A percentile compares a stretch with the other conserved stretches of the same genome.
Conservation (phyloP, 2,113 vertebrate genomes). For the Chauna torquata region DNA sequence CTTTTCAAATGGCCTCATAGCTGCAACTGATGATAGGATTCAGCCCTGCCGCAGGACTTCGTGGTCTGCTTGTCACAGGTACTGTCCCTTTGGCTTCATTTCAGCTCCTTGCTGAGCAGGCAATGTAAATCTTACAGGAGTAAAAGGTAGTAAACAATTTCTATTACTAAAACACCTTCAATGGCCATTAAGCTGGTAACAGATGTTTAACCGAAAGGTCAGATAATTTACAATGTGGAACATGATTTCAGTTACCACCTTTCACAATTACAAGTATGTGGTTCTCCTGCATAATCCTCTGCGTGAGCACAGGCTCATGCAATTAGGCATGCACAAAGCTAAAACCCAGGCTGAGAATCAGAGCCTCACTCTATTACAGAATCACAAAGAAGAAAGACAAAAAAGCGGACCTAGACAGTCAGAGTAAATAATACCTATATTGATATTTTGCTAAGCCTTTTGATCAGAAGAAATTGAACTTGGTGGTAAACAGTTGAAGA, state of each 20-base stretch:
- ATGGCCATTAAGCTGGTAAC: not conserved
- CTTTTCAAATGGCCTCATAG: not conserved
- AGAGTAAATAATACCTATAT: not conserved
- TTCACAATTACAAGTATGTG: not conserved
- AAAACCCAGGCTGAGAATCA: not conserved
- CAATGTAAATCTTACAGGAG: not conserved
- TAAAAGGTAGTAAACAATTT: not conserved
- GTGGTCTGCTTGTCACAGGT: not conserved
- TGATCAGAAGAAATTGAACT: not conserved
- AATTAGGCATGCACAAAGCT: not conserved
- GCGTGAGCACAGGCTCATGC: not conserved
- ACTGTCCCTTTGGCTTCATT: not conserved
- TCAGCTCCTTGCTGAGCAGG: not conserved
- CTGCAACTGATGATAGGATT: not conserved
- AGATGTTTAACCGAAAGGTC: not conserved
- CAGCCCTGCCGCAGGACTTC: accelerated
- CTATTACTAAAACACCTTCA: not conserved
- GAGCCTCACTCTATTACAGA: not conserved
- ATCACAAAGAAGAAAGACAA: not conserved
- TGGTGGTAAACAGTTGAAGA: not conserved
- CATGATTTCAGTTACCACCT: not conserved
- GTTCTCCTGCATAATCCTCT: not conserved
- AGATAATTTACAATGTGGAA: conserved; percentile 31
- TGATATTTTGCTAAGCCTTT: not conserved
- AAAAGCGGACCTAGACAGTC: not conserved